Evolutionary conservation across 2,888 invertebrate genomes (phyloP), one percentile per base, ranked within the genome.

Genomic region (Trachelus troglodyta): DNA sequence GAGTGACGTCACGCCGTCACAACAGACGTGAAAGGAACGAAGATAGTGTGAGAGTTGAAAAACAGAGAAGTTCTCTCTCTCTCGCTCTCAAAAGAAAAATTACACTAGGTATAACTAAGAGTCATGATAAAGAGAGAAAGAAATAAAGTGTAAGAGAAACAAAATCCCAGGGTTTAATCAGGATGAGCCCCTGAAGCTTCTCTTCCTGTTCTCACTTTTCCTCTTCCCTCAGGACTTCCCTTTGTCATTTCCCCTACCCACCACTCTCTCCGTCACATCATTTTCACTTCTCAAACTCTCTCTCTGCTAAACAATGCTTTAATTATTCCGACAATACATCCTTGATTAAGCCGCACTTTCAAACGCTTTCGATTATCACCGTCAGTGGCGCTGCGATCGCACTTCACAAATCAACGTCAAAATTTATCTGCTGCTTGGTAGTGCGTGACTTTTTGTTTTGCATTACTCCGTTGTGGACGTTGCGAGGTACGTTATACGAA

Each of bases 141-240:
- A 34, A 34, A 76, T 79, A 73, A 80, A 78, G 40, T 71, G 78
- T 77, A 79, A 80, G 80, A 56, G 71, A 71, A 71, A 71, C 31
- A 71, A 31, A 75, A 79, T 73, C 81, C 78, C 77, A 81, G 83
- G 82, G 87, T 87, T 89, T 88, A 88, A 90, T 88, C 89, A 87
- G 82, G 84, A 89, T 87, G 85, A 85, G 85, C 81, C 83, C 83
- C 85, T 77, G 80, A 76, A 85, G 84, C 81, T 77, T 40, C 56
- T 77, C 76, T 75, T 77, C 74, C 78, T 77, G 23, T 37, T 74
- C 74, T 80, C 69, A 79, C 77, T 73, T 79, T 76, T 75, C 40
- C 69, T 75, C 69, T 74, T 75, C 34, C 56, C 56, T n/a, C 75
- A 23, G 40, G 75, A 56, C 40, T 56, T 56, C 33, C 31, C 56